A percentile compares a stretch with the other conserved stretches of the same genome.
Conservation (phyloP, 2,888 invertebrate genomes). For the Oxycera nigricornis region DNA sequence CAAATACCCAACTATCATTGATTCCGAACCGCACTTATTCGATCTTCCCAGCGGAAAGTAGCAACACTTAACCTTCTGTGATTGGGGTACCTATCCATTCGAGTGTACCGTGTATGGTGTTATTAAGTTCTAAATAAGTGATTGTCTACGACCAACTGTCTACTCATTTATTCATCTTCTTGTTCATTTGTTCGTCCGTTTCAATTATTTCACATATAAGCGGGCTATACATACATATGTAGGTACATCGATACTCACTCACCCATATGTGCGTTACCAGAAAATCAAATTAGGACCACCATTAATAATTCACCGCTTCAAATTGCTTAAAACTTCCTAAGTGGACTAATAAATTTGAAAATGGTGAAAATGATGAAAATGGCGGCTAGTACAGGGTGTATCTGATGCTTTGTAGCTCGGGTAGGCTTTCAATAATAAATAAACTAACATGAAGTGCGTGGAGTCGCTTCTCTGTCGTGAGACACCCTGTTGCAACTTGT, state of each 20-base stretch:
- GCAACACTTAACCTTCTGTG: conserved; percentile 21
- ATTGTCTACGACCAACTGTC: conserved; percentile 21
- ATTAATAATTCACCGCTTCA: conserved; percentile 36
- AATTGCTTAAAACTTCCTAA: conserved; percentile 23
- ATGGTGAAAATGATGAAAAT: not conserved
- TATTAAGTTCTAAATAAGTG: conserved; percentile 35
- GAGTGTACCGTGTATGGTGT: conserved; percentile 4
- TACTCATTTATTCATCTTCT: not conserved
- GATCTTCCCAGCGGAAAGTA: not conserved
- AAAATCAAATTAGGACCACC: conserved; percentile 32
- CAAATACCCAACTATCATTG: not conserved
- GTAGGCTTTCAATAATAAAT: not conserved
- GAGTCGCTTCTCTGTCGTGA: not conserved
- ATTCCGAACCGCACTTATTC: not conserved
- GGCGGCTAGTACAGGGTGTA: not conserved
- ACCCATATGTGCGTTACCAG: conserved; percentile 2
- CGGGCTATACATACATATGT: not conserved
- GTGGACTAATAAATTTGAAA: conserved; percentile 32
- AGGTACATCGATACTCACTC: not conserved
- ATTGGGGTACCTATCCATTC: conserved; percentile 12
- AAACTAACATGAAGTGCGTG: too few relatives aligned
- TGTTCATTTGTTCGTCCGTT: not conserved
- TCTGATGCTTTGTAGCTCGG: too few relatives aligned
- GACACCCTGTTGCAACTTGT: not conserved
- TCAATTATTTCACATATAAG: not conserved